Percentiles rank a stretch among this genome's conserved stretches.
These are phyloP conservation scores for Phortica okadai DNA, from an alignment of 2,888 invertebrate species.

Conservation along the genomic window DNA sequence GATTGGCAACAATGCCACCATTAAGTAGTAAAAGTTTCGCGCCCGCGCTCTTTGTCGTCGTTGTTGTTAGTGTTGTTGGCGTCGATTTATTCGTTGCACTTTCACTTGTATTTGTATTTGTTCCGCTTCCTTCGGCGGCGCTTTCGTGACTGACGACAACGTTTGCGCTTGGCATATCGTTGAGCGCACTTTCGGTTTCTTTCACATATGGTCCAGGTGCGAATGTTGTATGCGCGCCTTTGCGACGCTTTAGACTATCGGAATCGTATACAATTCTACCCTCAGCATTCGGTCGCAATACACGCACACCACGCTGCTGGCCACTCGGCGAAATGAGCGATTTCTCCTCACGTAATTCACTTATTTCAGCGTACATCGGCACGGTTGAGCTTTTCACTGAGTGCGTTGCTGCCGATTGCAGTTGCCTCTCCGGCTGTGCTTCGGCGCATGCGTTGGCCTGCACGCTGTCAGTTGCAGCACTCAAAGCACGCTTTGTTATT, in stretches of 20 bases:
- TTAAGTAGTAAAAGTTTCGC: slow-evolving; percentile 66
- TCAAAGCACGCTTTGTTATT: slow-evolving; percentile 46
- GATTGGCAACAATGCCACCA: slow-evolving; percentile 65
- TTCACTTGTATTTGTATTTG: slow-evolving; percentile 59
- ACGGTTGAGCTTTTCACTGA: slow-evolving; percentile 59
- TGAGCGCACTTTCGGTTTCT: slow-evolving; percentile 78
- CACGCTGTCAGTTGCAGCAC: slow-evolving; percentile 43
- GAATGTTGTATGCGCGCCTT: slow-evolving; percentile 90
- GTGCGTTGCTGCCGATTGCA: slow-evolving; percentile 42
- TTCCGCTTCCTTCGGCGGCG: slow-evolving; percentile 36
- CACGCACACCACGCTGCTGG: slow-evolving; percentile 78
- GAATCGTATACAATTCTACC: slow-evolving; percentile 93
- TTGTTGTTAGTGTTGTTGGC: slow-evolving; percentile 36
- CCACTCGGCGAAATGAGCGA: slow-evolving; percentile 53
- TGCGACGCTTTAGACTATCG: slow-evolving; percentile 86
- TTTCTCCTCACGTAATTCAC: slow-evolving; percentile 68
- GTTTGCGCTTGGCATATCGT: slow-evolving; percentile 35
- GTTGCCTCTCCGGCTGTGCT: slow-evolving; percentile 46
- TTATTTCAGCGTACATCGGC: slow-evolving; percentile 73
- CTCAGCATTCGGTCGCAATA: slow-evolving; percentile 86
- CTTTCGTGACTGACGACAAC: slow-evolving; percentile 46
- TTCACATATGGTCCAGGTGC: slow-evolving; percentile 92
- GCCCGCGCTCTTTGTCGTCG: slow-evolving; percentile 47
- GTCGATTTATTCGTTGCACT: slow-evolving; percentile 52
- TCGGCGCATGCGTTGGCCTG: slow-evolving; percentile 53